Evolutionary conservation across 2,113 vertebrate species (phyloP).

Genomic region (Toxostoma redivivum): DNA sequence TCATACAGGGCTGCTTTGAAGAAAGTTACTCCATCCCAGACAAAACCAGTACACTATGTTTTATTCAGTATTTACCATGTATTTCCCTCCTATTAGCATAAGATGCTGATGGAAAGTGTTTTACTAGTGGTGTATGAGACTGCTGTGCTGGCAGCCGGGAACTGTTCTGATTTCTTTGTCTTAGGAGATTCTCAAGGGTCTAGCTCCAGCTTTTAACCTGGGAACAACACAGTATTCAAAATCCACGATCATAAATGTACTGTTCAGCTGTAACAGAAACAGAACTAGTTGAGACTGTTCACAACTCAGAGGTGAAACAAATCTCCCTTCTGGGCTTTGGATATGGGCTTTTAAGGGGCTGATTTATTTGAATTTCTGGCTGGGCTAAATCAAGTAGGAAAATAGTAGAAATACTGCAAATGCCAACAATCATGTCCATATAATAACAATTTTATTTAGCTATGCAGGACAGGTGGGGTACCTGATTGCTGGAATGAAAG

Average conservation of each 20-base stretch:
- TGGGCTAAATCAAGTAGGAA: background rate
- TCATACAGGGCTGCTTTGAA: background rate
- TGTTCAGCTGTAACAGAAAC: background rate
- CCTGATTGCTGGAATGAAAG: slow-evolving; percentile 94
- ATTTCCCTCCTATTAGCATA: background rate
- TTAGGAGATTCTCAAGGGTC: background rate
- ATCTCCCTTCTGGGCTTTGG: background rate
- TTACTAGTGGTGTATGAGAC: background rate
- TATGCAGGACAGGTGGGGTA: slow-evolving; percentile 97
- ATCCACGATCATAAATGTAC: background rate
- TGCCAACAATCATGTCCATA: slow-evolving; percentile 38
- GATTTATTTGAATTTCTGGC: background rate
- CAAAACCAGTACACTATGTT: background rate
- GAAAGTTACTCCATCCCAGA: background rate
- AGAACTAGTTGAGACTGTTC: background rate
- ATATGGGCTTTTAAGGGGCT: background rate
- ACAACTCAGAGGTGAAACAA: background rate
- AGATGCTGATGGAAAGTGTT: background rate
- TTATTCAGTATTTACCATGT: background rate
- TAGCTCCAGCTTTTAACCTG: background rate
- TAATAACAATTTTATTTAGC: slow-evolving; percentile 76
- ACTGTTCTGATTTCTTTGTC: background rate
- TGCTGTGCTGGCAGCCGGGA: background rate
- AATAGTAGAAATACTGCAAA: background rate
- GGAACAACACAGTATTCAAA: background rate